Evolutionary conservation across 2,797 vertebrate genomes (phyloP).

Genomic region (Odontamblyopus rebecca): DNA sequence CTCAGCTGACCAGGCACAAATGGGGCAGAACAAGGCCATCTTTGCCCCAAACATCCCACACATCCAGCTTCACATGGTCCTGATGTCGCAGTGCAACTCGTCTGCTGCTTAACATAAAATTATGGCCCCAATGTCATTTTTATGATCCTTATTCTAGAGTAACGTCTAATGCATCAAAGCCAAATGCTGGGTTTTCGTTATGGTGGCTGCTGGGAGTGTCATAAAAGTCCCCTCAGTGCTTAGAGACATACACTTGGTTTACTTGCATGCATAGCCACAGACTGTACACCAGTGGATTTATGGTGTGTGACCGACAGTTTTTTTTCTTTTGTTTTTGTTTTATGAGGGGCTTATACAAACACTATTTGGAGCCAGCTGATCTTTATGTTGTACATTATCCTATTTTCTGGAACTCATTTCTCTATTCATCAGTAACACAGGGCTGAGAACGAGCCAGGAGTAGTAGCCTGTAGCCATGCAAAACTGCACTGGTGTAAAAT

Average conservation of each 20-base stretch:
- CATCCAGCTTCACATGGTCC: slow-evolving; percentile 42
- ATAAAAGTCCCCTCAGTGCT: slow-evolving; percentile 47
- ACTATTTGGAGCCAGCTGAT: slow-evolving; percentile 63
- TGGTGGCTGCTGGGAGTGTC: slow-evolving; percentile 51
- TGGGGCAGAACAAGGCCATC: slow-evolving; percentile 38
- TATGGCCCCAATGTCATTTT: slow-evolving; percentile 65
- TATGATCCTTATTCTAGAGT: slow-evolving; percentile 56
- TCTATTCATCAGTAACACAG: slow-evolving; percentile 48
- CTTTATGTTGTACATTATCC: slow-evolving; percentile 69
- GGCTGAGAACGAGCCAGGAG: slow-evolving; percentile 28
- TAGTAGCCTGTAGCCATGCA: slow-evolving; percentile 24
- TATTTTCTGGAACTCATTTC: slow-evolving; percentile 61
- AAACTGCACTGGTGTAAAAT: background rate
- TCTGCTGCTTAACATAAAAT: slow-evolving; percentile 53
- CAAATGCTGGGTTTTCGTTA: slow-evolving; percentile 55
- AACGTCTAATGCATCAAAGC: slow-evolving; percentile 54
- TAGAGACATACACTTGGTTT: slow-evolving; percentile 32
- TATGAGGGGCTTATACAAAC: slow-evolving; percentile 62
- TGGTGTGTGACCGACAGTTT: slow-evolving; percentile 56
- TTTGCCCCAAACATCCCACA: slow-evolving; percentile 45
- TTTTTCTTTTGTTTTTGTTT: slow-evolving; percentile 32
- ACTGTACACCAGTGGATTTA: slow-evolving; percentile 59
- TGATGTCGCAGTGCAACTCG: slow-evolving; percentile 24
- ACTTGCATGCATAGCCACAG: slow-evolving; percentile 39
- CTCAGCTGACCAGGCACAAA: slow-evolving; percentile 44